Percentiles rank a stretch among this genome's conserved stretches.
Conservation (phyloP, 2,888 invertebrate species). For the Pseudeuparius sepicola region DNA sequence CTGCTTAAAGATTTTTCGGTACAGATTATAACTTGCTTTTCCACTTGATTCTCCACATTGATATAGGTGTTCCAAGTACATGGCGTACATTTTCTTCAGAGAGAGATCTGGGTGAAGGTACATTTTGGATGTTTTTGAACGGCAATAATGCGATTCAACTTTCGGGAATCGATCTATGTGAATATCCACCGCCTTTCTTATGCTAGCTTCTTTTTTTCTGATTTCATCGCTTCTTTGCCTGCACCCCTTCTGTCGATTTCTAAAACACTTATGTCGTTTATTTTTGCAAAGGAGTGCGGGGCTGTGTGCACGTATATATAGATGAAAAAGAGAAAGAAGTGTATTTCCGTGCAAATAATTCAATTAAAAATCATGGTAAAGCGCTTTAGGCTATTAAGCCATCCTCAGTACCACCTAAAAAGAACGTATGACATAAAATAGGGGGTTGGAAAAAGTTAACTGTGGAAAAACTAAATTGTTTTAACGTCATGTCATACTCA, state of each 20-base stretch:
- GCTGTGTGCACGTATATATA: too few relatives aligned
- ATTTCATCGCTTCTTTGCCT: slow-evolving; percentile 8
- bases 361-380: too few relatives aligned
- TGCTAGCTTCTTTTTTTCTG: slow-evolving; percentile 7
- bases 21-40: slow-evolving; percentile 14
- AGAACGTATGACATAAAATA: too few relatives aligned
- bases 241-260: slow-evolving; percentile 10
- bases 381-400: too few relatives aligned
- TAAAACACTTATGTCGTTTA: too few relatives aligned
- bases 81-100: slow-evolving; percentile 17
- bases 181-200: slow-evolving; percentile 3
- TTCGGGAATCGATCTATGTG: slow-evolving; percentile 15
- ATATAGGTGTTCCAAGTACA: slow-evolving; percentile 9
- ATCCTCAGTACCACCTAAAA: too few relatives aligned
- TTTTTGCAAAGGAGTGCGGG: too few relatives aligned
- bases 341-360: too few relatives aligned
- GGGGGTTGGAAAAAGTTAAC: too few relatives aligned
- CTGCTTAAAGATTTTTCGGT: slow-evolving; percentile 18
- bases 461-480: too few relatives aligned
- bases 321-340: too few relatives aligned
- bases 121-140: slow-evolving; percentile 9
- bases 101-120: slow-evolving; percentile 13
- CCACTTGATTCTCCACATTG: slow-evolving; percentile 4
- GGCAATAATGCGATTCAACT: slow-evolving; percentile 15
- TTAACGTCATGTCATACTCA: too few relatives aligned